Evolutionary conservation across 2,797 vertebrate genomes (phyloP).

Genomic region (Cephalopachus bancanus): DNA sequence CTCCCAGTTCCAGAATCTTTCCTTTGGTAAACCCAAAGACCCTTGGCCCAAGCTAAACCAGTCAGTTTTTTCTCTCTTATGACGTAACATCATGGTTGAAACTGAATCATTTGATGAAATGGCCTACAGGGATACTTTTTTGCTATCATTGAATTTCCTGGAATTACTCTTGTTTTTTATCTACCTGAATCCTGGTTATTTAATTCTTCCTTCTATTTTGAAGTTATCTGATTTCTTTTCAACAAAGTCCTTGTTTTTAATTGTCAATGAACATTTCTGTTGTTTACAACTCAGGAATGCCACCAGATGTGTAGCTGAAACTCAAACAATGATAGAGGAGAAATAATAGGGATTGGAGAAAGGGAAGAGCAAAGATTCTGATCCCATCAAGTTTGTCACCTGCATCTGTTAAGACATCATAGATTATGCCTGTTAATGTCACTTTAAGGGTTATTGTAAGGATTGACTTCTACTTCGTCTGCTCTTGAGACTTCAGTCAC

Average conservation of each 20-base stretch:
- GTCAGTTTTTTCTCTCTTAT: neutral
- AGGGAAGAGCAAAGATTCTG: neutral
- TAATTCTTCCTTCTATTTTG: neutral
- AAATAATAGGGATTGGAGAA: neutral
- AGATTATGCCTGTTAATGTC: neutral
- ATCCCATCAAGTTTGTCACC: neutral
- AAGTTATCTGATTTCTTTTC: neutral
- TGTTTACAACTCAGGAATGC: neutral
- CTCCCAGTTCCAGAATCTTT: neutral
- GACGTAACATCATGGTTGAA: neutral
- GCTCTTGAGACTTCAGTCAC: neutral
- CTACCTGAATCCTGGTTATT: neutral
- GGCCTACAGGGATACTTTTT: neutral
- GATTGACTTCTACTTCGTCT: neutral
- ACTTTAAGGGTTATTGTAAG: neutral
- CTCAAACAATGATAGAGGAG: neutral
- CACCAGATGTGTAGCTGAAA: neutral
- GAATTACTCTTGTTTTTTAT: neutral
- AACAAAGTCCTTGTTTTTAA: neutral
- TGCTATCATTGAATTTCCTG: neutral
- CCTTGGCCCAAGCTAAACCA: neutral
- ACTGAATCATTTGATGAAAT: neutral
- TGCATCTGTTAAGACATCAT: neutral
- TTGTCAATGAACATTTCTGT: neutral
- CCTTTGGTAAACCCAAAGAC: neutral